Percentiles rank a stretch among this genome's conserved stretches.
Evolutionary conservation across 2,797 vertebrate species (phyloP).

Genomic region (Eurystomus glaucurus): DNA sequence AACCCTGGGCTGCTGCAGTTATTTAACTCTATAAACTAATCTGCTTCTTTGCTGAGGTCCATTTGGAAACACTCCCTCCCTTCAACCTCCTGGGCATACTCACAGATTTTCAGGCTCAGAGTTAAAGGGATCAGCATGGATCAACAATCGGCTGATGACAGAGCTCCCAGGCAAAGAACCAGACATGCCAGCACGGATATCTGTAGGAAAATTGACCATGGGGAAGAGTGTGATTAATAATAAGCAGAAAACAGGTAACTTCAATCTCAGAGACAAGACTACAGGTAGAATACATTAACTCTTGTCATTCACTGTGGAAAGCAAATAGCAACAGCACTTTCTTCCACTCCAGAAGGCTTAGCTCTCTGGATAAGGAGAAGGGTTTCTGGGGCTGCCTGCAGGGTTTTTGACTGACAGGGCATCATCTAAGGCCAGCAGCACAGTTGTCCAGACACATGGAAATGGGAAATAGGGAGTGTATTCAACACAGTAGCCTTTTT

Average conservation of each 20-base stretch:
- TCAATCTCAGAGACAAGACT: background rate
- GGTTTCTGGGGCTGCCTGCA: background rate
- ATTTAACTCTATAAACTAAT: background rate
- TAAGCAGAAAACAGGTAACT: background rate
- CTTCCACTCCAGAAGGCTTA: background rate
- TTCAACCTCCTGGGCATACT: slow-evolving; percentile 74
- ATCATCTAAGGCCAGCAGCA: background rate
- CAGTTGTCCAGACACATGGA: background rate
- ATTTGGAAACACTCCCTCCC: background rate
- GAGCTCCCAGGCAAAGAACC: slow-evolving; percentile 92
- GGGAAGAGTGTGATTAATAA: background rate
- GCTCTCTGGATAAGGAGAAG: background rate
- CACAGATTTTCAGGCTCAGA: slow-evolving; percentile 94
- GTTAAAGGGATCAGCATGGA: slow-evolving; percentile 93
- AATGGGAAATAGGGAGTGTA: background rate
- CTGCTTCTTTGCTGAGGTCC: background rate
- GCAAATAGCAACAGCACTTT: background rate
- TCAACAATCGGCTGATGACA: slow-evolving; percentile 92
- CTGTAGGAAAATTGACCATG: slow-evolving; percentile 59
- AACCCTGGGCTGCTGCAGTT: background rate
- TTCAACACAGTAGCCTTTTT: background rate
- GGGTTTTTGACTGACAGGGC: background rate
- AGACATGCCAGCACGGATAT: slow-evolving; percentile 88
- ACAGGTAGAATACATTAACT: background rate
- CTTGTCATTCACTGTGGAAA: background rate